Percentiles rank a stretch among this genome's conserved stretches.
Evolutionary conservation across 92 coral and sea anemone genomes (phyloP).

Genomic region (Palythoa caribaeorum): DNA sequence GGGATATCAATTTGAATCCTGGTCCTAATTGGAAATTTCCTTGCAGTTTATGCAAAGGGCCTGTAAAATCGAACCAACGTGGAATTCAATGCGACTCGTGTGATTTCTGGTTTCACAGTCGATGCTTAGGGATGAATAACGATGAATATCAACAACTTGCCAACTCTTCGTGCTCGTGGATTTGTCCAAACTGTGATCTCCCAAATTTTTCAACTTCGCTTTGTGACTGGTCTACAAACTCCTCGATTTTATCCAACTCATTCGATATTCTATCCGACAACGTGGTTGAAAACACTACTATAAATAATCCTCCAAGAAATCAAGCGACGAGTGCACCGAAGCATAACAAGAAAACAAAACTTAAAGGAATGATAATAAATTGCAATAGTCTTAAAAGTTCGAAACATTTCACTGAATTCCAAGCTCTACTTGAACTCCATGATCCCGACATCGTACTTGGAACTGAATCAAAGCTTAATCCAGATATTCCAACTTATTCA

Average conservation of each 20-base stretch:
- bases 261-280: too few species aligned
- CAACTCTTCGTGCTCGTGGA: not conserved
- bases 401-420: not conserved
- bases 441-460: not conserved
- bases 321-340: too few species aligned
- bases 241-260: too few species aligned
- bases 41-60: too few species aligned
- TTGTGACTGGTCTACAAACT: not conserved
- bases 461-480: conserved; percentile 45
- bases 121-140: not conserved
- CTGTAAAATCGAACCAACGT: too few species aligned
- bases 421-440: not conserved
- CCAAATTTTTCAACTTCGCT: not conserved
- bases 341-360: not conserved
- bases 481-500: too few species aligned
- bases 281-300: too few species aligned
- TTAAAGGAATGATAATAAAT: not conserved
- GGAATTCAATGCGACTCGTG: not conserved
- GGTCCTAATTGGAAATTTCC: too few species aligned
- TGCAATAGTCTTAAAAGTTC: not conserved
- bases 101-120: not conserved
- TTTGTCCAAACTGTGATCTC: not conserved
- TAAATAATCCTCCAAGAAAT: too few species aligned
- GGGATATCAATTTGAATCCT: not conserved
- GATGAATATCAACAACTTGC: too few species aligned